Conservation (phyloP, 2,113 vertebrate genomes). For the Sitta europaea region DNA sequence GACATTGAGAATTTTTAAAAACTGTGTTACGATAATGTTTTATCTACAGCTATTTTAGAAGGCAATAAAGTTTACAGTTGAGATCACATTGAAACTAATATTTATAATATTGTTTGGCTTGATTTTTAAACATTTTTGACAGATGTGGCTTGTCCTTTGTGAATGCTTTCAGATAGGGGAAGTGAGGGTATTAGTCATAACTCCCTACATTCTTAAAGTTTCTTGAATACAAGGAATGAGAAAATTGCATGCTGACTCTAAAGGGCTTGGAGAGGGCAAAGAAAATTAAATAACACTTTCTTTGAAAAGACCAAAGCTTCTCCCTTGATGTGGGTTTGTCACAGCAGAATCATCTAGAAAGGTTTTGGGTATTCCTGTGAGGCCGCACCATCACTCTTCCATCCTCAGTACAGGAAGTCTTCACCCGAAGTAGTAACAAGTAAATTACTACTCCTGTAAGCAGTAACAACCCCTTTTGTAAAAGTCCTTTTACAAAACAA, state of each 20-base stretch:
- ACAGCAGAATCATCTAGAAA: background rate
- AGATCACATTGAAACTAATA: background rate
- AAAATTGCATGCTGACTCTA: background rate
- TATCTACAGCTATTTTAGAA: background rate
- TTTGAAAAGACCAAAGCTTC: background rate
- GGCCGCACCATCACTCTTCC: accelerated
- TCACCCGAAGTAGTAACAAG: background rate
- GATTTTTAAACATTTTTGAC: background rate
- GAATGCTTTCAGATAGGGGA: background rate
- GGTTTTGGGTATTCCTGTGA: background rate
- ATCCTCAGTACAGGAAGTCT: background rate
- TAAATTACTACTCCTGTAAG: background rate
- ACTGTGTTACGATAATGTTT: background rate
- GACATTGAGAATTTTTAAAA: background rate
- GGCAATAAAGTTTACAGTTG: background rate
- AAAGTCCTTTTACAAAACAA: background rate
- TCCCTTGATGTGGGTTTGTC: background rate
- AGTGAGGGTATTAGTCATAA: background rate
- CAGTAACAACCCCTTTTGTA: background rate
- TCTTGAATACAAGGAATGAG: background rate
- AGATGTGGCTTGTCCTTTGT: background rate
- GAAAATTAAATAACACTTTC: background rate
- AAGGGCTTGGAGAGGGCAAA: background rate
- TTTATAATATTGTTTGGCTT: background rate
- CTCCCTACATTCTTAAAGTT: background rate